A percentile compares a stretch with the other conserved stretches of the same genome.
Evolutionary conservation across 2,888 invertebrate genomes (phyloP).

Genomic region (Chalcis sispes): DNA sequence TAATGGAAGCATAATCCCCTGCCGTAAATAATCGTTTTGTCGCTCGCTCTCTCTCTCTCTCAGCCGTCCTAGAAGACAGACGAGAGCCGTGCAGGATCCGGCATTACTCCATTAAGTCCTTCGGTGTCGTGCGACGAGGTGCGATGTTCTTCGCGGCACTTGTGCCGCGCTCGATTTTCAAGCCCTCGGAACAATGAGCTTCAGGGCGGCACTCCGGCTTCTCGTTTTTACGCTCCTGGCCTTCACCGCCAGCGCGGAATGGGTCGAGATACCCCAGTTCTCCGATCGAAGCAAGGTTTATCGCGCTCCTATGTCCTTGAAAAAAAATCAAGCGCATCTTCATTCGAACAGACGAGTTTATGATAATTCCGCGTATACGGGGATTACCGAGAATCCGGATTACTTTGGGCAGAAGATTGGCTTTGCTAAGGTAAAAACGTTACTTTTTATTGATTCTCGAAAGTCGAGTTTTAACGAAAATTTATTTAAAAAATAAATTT

Average conservation of each 20-base stretch:
- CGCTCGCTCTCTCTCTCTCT: background rate
- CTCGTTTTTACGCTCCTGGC: slow-evolving; percentile 13
- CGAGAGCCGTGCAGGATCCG: too few relatives aligned
- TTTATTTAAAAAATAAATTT: too few relatives aligned
- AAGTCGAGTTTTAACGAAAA: too few relatives aligned
- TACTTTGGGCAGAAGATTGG: background rate
- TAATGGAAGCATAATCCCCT: slow-evolving; percentile 7
- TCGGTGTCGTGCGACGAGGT: background rate
- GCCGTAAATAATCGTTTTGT: background rate
- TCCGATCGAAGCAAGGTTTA: slow-evolving; percentile 70
- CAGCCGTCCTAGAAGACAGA: slow-evolving; percentile 6
- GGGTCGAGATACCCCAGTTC: slow-evolving; percentile 74
- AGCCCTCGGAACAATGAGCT: background rate
- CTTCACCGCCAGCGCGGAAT: slow-evolving; percentile 62
- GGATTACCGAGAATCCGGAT: background rate
- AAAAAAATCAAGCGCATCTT: background rate
- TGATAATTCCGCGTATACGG: too few relatives aligned
- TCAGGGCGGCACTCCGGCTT: background rate
- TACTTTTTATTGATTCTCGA: background rate
- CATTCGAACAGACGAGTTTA: background rate
- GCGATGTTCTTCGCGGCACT: background rate
- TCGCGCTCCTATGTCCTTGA: slow-evolving; percentile 30
- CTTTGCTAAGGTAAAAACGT: background rate
- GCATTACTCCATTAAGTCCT: background rate
- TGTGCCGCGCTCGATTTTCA: background rate